Conservation (phyloP, 1,140 invertebrate species). For the Drosophila repletoides region DNA sequence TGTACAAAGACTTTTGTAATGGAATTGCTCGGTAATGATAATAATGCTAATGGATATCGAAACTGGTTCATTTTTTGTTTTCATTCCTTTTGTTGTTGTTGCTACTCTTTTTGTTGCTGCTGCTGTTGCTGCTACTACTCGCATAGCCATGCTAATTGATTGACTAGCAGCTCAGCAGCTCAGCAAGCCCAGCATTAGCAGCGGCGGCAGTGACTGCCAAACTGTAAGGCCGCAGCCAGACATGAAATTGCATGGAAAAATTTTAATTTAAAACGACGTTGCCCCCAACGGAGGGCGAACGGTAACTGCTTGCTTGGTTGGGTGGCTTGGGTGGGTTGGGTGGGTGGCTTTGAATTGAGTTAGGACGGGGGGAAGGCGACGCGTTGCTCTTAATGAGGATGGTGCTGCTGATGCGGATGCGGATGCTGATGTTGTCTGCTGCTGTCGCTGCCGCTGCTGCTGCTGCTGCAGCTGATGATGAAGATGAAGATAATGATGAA, state of each 20-base stretch:
- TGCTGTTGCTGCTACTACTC: conserved; percentile 30
- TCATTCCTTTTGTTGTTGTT: conserved; percentile 36
- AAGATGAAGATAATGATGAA: conserved; percentile 44
- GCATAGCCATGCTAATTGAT: conserved; percentile 63
- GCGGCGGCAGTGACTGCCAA: conserved; percentile 57
- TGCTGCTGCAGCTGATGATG: conserved; percentile 14
- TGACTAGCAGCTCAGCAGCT: no score
- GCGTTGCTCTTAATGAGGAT: conserved; percentile 22
- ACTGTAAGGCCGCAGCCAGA: conserved; percentile 58
- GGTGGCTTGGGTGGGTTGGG: not conserved
- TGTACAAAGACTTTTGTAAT: not conserved
- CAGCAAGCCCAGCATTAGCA: no score
- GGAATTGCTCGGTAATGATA: conserved; percentile 6
- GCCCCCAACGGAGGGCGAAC: not conserved
- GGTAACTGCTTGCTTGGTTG: no score
- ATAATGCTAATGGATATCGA: conserved; percentile 53
- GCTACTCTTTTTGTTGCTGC: conserved; percentile 43
- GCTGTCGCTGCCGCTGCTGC: conserved; percentile 20
- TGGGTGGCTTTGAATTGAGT: not conserved
- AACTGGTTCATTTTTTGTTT: conserved; percentile 64
- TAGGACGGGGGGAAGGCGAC: not conserved
- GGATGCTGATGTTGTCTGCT: conserved; percentile 11
- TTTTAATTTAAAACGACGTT: conserved; percentile 50
- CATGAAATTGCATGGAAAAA: conserved; percentile 63
- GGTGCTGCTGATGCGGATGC: not conserved